Percentiles rank a stretch among this genome's conserved stretches.
Conservation (phyloP, 2,797 vertebrate species). For the Crenichthys baileyi region DNA sequence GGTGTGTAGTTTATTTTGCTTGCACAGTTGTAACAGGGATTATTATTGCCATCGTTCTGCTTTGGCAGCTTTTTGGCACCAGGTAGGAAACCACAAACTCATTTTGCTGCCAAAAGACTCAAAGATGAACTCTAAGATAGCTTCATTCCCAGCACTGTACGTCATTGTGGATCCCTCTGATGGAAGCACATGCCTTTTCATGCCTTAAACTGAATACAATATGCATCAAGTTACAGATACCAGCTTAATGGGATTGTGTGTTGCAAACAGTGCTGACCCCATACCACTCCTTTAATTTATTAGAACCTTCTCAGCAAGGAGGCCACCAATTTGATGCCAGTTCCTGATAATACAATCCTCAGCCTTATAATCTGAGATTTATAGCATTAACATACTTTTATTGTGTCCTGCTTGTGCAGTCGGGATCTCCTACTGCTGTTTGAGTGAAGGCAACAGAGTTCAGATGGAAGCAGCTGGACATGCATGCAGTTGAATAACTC, state of each 20-base stretch:
- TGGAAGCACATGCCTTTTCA: conserved; percentile 43
- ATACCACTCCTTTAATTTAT: conserved; percentile 38
- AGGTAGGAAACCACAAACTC: conserved; percentile 17
- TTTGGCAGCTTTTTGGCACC: conserved; percentile 17
- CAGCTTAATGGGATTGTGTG: conserved; percentile 21
- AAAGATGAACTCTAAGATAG: conserved; percentile 31
- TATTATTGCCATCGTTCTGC: conserved; percentile 32
- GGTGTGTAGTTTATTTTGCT: conserved; percentile 37
- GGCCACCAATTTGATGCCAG: conserved; percentile 45
- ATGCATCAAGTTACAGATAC: conserved; percentile 51
- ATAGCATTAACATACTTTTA: conserved; percentile 12
- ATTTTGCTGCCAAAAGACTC: conserved; percentile 45
- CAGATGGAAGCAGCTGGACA: conserved; percentile 24
- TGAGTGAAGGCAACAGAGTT: conserved; percentile 12
- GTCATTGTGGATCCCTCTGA: conserved; percentile 45
- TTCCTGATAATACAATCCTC: conserved; percentile 42
- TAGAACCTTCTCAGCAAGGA: conserved; percentile 42
- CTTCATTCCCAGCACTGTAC: conserved; percentile 46
- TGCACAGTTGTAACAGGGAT: conserved; percentile 39
- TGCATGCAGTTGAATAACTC: conserved; percentile 6
- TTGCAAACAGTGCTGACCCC: conserved; percentile 32
- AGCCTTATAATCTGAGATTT: conserved; percentile 27
- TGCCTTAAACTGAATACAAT: conserved; percentile 47
- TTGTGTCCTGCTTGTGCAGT: conserved; percentile 15
- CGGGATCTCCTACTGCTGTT: conserved; percentile 14